Conservation (phyloP, 2,113 vertebrate species). For the rat (Rattus norvegicus) region GRCr8 NC_086019.1:165945001-165945500, state of each 20-base stretch:
- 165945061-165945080: conserved; percentile 96
- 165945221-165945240: neutral
- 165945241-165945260: neutral
- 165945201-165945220: neutral
- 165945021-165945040: conserved; percentile 33
- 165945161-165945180: conserved; percentile 93
- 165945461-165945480: neutral
- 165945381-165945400: neutral
- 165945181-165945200: neutral
- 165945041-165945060: neutral
- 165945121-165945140: conserved; percentile 94
- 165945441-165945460: neutral
- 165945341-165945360: neutral
- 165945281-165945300: neutral
- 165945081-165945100: conserved; percentile 95
- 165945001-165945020: neutral
- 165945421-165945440: neutral
- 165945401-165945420: neutral
- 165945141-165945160: conserved; percentile 97
- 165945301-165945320: neutral
- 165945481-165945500: neutral
- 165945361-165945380: neutral
- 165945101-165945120: conserved; percentile 89
- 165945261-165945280: neutral
- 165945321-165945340: neutral